Evolutionary conservation across 1,140 invertebrate genomes (phyloP).

Genomic region (Drosophila ogumai): DNA sequence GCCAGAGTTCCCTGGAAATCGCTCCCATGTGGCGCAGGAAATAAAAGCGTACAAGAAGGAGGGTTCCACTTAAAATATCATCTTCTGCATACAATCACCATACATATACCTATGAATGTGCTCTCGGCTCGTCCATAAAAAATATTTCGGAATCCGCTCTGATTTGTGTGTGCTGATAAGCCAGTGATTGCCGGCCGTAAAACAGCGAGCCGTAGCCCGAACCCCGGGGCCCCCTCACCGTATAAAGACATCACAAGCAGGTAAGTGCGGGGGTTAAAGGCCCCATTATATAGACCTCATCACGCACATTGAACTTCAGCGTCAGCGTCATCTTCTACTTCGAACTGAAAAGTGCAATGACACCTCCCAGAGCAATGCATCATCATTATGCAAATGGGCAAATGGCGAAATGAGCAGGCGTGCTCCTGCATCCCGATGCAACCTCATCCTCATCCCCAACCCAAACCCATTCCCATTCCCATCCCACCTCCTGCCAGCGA

Average conservation of each 20-base stretch:
- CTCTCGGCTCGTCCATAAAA: constrained; percentile 9
- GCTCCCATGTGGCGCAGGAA: constrained; percentile 77
- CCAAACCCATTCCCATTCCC: background rate
- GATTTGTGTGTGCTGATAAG: constrained; percentile 68
- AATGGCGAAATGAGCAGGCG: constrained; percentile 25
- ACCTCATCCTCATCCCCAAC: background rate
- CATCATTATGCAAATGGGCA: constrained; percentile 70
- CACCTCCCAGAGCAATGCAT: constrained; percentile 19
- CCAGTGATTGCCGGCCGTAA: constrained; percentile 51
- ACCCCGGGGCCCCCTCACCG: background rate
- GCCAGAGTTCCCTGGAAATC: constrained; percentile 62
- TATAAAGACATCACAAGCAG: constrained; percentile 45
- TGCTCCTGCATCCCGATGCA: constrained; percentile 59
- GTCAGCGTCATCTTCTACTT: constrained; percentile 8
- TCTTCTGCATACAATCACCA: constrained; percentile 59
- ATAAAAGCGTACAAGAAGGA: constrained; percentile 30
- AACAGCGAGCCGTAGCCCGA: constrained; percentile 18
- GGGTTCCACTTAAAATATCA: constrained; percentile 56
- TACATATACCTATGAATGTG: constrained; percentile 33
- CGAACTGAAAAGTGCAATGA: constrained; percentile 56
- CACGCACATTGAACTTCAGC: constrained; percentile 53
- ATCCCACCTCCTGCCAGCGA: constrained; percentile 28
- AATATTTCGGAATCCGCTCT: constrained; percentile 38
- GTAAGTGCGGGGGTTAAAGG: constrained; percentile 43
- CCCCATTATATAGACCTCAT: constrained; percentile 23